Conservation (phyloP, 2,797 vertebrate species). For the Tadarida brasiliensis region DNA sequence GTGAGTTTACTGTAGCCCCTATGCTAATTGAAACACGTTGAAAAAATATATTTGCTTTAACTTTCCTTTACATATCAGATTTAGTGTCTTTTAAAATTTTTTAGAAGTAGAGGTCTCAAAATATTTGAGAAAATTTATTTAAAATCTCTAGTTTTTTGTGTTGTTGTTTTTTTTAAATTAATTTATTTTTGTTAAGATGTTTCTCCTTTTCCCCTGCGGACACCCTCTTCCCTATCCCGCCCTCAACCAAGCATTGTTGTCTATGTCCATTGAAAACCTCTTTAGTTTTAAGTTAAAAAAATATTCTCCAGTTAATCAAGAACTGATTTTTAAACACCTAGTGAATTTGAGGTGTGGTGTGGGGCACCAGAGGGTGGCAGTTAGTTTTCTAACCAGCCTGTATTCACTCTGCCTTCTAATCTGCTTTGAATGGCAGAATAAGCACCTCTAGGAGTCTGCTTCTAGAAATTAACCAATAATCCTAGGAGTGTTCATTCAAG, state of each 20-base stretch:
- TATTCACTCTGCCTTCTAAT: not conserved
- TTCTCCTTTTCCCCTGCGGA: no score
- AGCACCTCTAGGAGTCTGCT: not conserved
- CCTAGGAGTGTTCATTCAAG: not conserved
- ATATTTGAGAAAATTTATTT: conserved; percentile 44
- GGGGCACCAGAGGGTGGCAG: not conserved
- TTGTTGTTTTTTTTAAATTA: no score
- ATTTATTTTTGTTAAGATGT: no score
- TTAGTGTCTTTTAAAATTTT: conserved; percentile 35
- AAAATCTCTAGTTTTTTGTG: conserved; percentile 11
- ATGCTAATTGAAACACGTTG: conserved; percentile 56
- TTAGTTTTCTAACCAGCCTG: not conserved
- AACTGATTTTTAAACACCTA: not conserved
- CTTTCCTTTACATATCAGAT: not conserved
- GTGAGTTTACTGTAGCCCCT: conserved; percentile 37
- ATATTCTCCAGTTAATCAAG: not conserved
- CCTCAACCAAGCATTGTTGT: no score
- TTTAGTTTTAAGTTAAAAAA: conserved; percentile 48
- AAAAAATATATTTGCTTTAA: conserved; percentile 61
- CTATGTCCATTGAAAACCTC: not conserved
- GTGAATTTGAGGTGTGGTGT: not conserved
- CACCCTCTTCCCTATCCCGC: no score
- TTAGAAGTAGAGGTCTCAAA: conserved; percentile 7
- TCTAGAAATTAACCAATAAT: conserved; percentile 32
- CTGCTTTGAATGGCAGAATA: not conserved